These are phyloP conservation scores for Parauchenoglanis punctatus DNA, from an alignment of 2,797 vertebrate species.

Conservation along the genomic window DNA sequence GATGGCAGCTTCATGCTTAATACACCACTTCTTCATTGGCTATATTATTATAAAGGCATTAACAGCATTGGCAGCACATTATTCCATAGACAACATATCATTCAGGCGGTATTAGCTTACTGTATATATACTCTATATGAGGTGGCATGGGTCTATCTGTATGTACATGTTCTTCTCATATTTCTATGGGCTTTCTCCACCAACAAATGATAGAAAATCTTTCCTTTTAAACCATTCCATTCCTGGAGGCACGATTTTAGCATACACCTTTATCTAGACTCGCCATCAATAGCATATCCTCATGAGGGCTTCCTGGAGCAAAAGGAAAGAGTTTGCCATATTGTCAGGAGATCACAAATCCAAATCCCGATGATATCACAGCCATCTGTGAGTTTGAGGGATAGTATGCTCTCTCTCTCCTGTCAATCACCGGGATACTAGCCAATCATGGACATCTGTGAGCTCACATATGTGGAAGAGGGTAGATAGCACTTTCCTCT, in stretches of 20 bases:
- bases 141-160: background rate
- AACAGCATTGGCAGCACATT: background rate
- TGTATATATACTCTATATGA: background rate
- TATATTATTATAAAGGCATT: constrained; percentile 2
- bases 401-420: background rate
- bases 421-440: background rate
- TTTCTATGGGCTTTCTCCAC: background rate
- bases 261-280: background rate
- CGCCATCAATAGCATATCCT: background rate
- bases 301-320: background rate
- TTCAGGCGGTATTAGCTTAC: background rate
- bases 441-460: background rate
- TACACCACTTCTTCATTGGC: background rate
- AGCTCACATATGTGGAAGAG: background rate
- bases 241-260: background rate
- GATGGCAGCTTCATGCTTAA: background rate
- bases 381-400: background rate
- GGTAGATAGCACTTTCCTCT: background rate
- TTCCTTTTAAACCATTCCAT: background rate
- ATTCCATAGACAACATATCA: background rate
- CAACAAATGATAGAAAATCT: background rate
- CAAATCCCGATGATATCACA: background rate
- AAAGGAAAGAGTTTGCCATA: background rate
- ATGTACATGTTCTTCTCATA: background rate
- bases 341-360: background rate